phyloP scores from a whole-genome alignment of 1,140 invertebrate genomes.

The Armadillidium nasatum region DNA sequence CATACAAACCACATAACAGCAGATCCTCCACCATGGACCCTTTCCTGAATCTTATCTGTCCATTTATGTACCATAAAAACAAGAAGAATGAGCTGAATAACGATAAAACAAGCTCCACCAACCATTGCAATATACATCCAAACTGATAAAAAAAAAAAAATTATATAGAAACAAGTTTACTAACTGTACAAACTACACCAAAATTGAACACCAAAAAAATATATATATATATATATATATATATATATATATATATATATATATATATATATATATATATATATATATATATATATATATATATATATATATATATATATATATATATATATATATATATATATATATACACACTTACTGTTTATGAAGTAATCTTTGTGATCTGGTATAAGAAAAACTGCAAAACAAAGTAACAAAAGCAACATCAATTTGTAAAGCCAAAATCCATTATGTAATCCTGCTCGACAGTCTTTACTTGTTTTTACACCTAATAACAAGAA shows the following conservation, averaged over 20 bases:
- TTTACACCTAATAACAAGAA: conserved; percentile 45
- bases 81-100: conserved; percentile 57
- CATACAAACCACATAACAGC: conserved; percentile 54
- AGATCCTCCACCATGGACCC: conserved; percentile 53
- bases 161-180: conserved; percentile 1
- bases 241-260: conserved; percentile 1
- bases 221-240: neutral
- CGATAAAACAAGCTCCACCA: conserved; percentile 56
- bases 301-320: neutral
- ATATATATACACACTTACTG: conserved; percentile 35
- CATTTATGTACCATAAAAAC: conserved; percentile 58
- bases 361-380: conserved; percentile 42
- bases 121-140: conserved; percentile 58
- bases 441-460: conserved; percentile 51
- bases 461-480: conserved; percentile 50
- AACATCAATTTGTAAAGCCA: conserved; percentile 48
- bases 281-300: neutral
- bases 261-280: conserved; percentile 6
- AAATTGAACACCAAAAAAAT: neutral
- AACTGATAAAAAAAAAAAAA: conserved; percentile 46
- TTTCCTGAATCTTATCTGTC: conserved; percentile 52
- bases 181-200: neutral
- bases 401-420: conserved; percentile 45
- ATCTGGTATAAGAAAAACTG: conserved; percentile 47
- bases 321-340: too few species aligned